phyloP scores from a whole-genome alignment of 2,888 invertebrate genomes.

The Perdita meconis region DNA sequence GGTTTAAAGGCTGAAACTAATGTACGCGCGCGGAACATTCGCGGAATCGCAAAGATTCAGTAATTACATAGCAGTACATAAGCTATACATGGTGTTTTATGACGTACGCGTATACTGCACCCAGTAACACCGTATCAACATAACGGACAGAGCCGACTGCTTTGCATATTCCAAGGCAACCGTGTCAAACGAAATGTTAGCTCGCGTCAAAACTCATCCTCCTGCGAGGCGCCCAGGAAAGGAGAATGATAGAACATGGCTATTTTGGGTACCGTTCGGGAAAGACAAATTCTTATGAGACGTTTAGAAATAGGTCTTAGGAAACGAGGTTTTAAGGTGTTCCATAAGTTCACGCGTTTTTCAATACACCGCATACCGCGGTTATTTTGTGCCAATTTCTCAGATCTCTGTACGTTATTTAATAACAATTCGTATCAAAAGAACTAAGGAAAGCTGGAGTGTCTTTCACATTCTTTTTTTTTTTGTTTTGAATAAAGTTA shows the following conservation, averaged over 20 bases:
- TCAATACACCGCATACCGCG: too few species aligned
- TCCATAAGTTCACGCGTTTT: too few species aligned
- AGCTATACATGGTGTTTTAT: conserved; percentile 54
- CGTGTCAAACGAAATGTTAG: conserved; percentile 46
- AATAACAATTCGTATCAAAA: too few species aligned
- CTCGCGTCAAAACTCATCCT: conserved; percentile 41
- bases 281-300: too few species aligned
- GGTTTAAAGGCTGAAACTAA: conserved; percentile 39
- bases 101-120: conserved; percentile 60
- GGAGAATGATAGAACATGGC: background rate
- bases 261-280: too few species aligned
- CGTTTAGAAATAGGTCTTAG: too few species aligned
- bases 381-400: too few species aligned
- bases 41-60: conserved; percentile 56
- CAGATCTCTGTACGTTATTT: too few species aligned
- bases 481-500: too few species aligned
- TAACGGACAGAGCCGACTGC: conserved; percentile 54
- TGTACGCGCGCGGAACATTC: conserved; percentile 32
- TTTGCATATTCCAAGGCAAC: conserved; percentile 53
- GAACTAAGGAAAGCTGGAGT: too few species aligned
- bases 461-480: too few species aligned
- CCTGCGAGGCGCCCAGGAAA: background rate
- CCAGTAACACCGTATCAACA: conserved; percentile 61
- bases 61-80: conserved; percentile 62
- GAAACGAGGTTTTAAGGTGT: too few species aligned